These are phyloP conservation scores for Gorsachius magnificus DNA, from an alignment of 2,797 vertebrate species.

Conservation along the genomic window DNA sequence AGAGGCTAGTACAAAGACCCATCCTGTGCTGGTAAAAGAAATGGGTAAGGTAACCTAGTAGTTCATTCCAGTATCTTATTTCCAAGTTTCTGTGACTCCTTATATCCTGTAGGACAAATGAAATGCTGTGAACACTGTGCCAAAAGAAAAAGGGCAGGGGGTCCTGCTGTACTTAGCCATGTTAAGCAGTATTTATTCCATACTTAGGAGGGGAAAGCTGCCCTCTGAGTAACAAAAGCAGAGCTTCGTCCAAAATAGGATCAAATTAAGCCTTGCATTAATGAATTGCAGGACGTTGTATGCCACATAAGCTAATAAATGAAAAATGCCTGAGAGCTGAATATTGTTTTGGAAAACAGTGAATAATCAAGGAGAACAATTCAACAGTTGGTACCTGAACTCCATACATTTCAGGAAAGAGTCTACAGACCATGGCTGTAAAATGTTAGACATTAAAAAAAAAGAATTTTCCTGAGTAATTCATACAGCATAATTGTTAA, in stretches of 20 bases:
- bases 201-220: not conserved
- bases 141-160: constrained; percentile 16
- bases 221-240: not conserved
- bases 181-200: constrained; percentile 12
- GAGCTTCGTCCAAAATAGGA: not conserved
- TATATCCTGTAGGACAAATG: constrained; percentile 58
- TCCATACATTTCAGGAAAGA: not conserved
- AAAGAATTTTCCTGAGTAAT: not conserved
- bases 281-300: not conserved
- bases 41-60: constrained; percentile 46
- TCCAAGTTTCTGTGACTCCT: constrained; percentile 48
- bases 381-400: not conserved
- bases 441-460: not conserved
- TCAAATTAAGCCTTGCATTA: not conserved
- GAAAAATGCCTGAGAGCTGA: not conserved
- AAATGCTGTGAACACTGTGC: constrained; percentile 26
- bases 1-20: constrained; percentile 48
- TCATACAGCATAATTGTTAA: not conserved
- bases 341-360: not conserved
- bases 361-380: not conserved
- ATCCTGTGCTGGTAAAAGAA: constrained; percentile 40
- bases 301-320: not conserved
- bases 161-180: not conserved
- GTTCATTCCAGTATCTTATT: constrained; percentile 49
- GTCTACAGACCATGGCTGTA: not conserved